phyloP scores from a whole-genome alignment of 1,140 invertebrate genomes.

The Harpegnathos saltator region DNA sequence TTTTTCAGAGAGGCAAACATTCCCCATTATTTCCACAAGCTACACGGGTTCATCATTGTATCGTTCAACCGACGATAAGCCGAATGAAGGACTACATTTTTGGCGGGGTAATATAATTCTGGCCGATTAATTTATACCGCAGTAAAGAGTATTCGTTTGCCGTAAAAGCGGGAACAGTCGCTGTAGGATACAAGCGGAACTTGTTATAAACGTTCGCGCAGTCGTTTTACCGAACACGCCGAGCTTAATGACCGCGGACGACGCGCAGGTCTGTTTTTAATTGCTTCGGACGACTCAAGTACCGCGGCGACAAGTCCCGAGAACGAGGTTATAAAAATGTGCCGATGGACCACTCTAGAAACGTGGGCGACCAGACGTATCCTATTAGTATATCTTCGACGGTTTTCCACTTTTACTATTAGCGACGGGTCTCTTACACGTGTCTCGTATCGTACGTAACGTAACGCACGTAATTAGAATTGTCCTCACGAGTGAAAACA shows the following conservation, averaged over 20 bases:
- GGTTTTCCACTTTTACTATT: conserved; percentile 4
- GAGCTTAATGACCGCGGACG: conserved; percentile 44
- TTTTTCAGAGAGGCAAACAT: not conserved
- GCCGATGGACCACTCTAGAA: conserved; percentile 18
- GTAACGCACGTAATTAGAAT: conserved; percentile 5
- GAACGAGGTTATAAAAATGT: conserved; percentile 46
- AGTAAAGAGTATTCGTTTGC: conserved; percentile 21
- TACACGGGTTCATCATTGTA: not conserved
- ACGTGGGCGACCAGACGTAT: not conserved
- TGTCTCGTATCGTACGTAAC: not conserved
- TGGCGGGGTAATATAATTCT: not conserved
- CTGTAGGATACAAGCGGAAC: conserved; percentile 32
- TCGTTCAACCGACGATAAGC: not conserved
- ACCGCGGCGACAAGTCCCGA: not conserved
- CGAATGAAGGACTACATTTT: conserved; percentile 20
- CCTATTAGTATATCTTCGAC: conserved; percentile 15
- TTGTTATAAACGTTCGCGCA: conserved; percentile 19
- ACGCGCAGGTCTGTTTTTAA: conserved; percentile 44
- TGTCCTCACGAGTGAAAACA: no score
- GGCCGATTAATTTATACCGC: conserved; percentile 26
- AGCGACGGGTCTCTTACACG: no score
- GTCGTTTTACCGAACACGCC: conserved; percentile 5
- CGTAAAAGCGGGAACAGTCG: conserved; percentile 15
- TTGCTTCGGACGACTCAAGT: conserved; percentile 32
- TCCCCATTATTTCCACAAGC: not conserved